A percentile compares a stretch with the other conserved stretches of the same genome.
phyloP scores from a whole-genome alignment of 2,888 invertebrate species.

The Tethea ocularis region DNA sequence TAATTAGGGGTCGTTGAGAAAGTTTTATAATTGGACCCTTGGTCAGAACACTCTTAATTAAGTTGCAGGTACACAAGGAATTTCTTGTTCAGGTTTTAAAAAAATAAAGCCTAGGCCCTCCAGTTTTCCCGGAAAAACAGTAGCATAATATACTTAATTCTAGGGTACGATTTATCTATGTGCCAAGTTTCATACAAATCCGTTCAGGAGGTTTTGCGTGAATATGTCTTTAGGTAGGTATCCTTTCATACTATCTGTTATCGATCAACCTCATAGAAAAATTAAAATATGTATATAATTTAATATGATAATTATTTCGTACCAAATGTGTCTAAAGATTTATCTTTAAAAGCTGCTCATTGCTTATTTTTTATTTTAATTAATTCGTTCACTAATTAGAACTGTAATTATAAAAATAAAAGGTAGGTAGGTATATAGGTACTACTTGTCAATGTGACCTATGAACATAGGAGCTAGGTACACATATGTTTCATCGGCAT shows the following conservation, averaged over 20 bases:
- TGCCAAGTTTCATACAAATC: no score
- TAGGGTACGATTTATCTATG: no score
- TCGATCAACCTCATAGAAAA: no score
- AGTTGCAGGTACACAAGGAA: conserved; percentile 18
- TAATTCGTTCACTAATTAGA: conserved; percentile 44
- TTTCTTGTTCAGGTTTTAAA: neutral
- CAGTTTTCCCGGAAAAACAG: no score
- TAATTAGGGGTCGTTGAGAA: conserved; percentile 61
- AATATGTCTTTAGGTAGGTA: no score
- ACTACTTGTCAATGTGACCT: neutral
- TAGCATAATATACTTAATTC: no score
- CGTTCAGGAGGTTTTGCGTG: no score
- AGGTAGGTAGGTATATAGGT: neutral
- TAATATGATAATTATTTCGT: no score
- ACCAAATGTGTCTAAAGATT: conserved; percentile 23
- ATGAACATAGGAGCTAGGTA: no score
- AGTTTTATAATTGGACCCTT: conserved; percentile 67
- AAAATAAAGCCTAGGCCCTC: no score
- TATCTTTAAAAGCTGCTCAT: conserved; percentile 39
- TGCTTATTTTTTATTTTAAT: conserved; percentile 52
- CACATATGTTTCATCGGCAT: no score
- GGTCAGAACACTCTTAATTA: conserved; percentile 28
- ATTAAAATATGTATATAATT: neutral
- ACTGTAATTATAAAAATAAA: conserved; percentile 30
- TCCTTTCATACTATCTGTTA: no score